Base-by-base conservation (phyloP, 2,113 vertebrate species). In the Marmota flaviventris region DNA sequence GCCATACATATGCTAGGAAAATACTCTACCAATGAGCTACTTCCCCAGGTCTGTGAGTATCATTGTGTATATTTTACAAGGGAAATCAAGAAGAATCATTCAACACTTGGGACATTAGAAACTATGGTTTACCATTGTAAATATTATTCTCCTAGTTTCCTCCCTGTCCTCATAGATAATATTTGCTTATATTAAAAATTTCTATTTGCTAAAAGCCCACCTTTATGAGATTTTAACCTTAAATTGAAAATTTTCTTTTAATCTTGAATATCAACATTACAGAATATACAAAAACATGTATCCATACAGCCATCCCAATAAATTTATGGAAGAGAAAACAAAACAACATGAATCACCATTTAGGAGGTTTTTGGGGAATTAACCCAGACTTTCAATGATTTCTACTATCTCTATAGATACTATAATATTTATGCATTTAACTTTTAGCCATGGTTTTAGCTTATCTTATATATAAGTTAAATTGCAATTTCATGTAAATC, bases 211-310 rank as follows among this genome's bases (percentile, higher is more conserved):
- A 69, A 78, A 32, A 58, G 18, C 34, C 37, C 45, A 45, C 45
- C 8, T 45, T 9, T 45, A 45, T 45, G 7, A 45, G 45, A 45
- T 45, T 45, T 45, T 45, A 78, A 86, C 89, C 51, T 70, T 75
- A 65, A 78, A 87, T 42, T 5, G 14, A 72, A 8, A 48, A 10
- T 84, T 73, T 93, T 88, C 32, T 70, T 42, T 81, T n/a, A 51
- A 75, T 87, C 18, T 51, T 91, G 34, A 96, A 20, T 58, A 39
- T 91, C 34, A 93, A 51, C 93, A 42, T 94, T 42, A 86, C 10
- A 77, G 34, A 65, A 85, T 10, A 65, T 34, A 48, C 29, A 93
- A 27, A 89, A 25, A 85, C 4, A 42, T n/a, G 70, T 3, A 75
- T 13, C 45, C 2, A 18, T 20, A 24, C 3, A n/a, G 34, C 2